These are phyloP conservation scores for Hymenochirus boettgeri DNA, from an alignment of 2,113 vertebrate species.

Conservation along the genomic window DNA sequence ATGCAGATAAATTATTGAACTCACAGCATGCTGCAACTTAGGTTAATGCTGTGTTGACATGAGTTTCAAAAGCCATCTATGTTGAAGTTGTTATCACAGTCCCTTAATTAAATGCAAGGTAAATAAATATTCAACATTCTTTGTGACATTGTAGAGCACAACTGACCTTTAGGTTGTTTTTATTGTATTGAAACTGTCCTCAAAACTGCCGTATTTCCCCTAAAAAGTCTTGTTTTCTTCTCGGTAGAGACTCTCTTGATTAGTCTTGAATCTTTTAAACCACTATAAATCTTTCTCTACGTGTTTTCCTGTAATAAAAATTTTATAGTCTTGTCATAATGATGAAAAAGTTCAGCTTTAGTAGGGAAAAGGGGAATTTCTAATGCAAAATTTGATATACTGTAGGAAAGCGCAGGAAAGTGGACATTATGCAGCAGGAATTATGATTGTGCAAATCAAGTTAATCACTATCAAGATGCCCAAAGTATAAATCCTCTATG, in stretches of 20 bases:
- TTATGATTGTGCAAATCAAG: conserved; percentile 26
- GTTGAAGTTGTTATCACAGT: background rate
- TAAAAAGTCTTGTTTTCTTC: conserved; percentile 23
- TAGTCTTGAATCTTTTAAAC: conserved; percentile 26
- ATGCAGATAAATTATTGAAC: too few relatives aligned
- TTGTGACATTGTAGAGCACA: background rate
- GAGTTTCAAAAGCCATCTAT: too few relatives aligned
- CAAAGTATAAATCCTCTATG: conserved; percentile 17
- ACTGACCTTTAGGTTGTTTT: conserved; percentile 34
- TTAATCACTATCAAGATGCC: conserved; percentile 18
- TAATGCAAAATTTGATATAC: conserved; percentile 39
- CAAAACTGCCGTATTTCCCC: conserved; percentile 10
- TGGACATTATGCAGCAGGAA: conserved; percentile 27
- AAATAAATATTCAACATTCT: background rate
- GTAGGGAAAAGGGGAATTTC: conserved; percentile 35
- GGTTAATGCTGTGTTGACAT: too few relatives aligned
- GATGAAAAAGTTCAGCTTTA: conserved; percentile 35
- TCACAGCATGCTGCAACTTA: too few relatives aligned
- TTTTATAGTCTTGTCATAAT: conserved; percentile 40
- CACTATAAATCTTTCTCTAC: conserved; percentile 29
- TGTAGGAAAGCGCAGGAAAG: conserved; percentile 11
- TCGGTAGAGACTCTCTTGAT: conserved; percentile 18
- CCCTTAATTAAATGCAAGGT: background rate
- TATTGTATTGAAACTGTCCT: conserved; percentile 5
- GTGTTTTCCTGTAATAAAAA: conserved; percentile 37